Evolutionary conservation across 1,140 invertebrate species (phyloP).

Genomic region (Cherax quadricarinatus): DNA sequence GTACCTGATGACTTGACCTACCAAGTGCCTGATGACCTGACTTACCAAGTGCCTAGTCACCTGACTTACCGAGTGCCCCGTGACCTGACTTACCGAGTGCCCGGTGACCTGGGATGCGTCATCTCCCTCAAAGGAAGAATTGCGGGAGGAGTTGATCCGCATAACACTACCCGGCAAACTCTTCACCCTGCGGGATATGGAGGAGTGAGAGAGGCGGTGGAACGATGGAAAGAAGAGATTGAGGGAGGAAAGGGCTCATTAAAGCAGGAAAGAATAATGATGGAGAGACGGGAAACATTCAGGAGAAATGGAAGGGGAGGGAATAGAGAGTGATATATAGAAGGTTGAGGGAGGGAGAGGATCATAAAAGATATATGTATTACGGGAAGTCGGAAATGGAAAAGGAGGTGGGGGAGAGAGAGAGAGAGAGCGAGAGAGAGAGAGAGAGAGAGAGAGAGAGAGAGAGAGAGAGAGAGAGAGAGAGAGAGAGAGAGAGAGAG

Average conservation of each 20-base stretch:
- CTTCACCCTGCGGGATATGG: conserved; percentile 47
- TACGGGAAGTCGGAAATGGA: too few species aligned
- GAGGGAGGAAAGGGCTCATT: not conserved
- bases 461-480: not conserved
- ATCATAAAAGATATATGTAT: too few species aligned
- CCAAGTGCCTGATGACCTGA: not conserved
- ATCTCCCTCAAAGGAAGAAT: conserved; percentile 66
- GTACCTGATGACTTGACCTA: not conserved
- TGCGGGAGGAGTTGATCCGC: conserved; percentile 65
- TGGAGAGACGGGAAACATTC: too few species aligned
- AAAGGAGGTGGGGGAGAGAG: too few species aligned
- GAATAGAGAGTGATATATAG: too few species aligned
- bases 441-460: not conserved
- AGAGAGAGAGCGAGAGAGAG: not conserved
- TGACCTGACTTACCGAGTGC: conserved; percentile 39
- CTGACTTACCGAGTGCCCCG: not conserved
- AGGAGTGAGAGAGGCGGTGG: not conserved
- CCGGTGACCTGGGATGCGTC: conserved; percentile 48
- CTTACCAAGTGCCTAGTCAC: not conserved
- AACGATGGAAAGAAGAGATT: too few species aligned
- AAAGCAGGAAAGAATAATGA: too few species aligned
- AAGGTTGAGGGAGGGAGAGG: not conserved
- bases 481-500: too few species aligned
- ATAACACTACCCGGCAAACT: conserved; percentile 68
- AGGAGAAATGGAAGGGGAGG: too few species aligned